Evolutionary conservation across 2,888 invertebrate genomes (phyloP), one percentile per base, ranked within the genome.

Genomic region (Stramonita haemastoma): DNA sequence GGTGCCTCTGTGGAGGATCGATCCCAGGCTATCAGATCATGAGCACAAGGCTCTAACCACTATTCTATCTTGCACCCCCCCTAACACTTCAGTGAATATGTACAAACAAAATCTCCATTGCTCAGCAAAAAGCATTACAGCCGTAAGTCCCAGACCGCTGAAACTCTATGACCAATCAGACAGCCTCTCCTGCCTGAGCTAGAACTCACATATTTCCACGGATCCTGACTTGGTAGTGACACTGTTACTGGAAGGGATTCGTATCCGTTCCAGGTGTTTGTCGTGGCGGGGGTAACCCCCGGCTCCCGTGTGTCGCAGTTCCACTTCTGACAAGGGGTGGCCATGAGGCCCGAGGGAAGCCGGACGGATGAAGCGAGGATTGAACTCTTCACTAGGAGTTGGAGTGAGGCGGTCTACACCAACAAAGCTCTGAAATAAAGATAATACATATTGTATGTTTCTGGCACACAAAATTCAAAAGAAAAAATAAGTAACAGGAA

Each of bases 161-260:
- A 66, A 66, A 66, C 19, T 17, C 17, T 22, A 66, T 17, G 66
- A 17, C 26, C 66, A 66, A 22, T 26, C 13, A 66, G 66, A 66
- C 26, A 66, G 13, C 26, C 66, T 26, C 26, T 66, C 19, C 17
- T 26, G 26, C 66, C 17, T 22, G 66, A 6, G 26, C 17, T 6
- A 26, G 36, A 15, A 11, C 93, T 90, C 90, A 94, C 94, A 94
- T 88, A 94, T 93, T 93, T 94, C 94, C 19, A 94, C 94, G 85
- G 94, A 94, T 34, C 94, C 94, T 17, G 97, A 98, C 96, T 98
- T 98, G 89, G 98, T 98, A 89, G 98, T 98, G 81, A 83, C 81
- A 46, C 81, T 83, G 26, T 83, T 83, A 96, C 98, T 98, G 36
- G 98, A 98, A 5, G 98, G 98, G 95, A 98, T 98, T 91, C 98